Percentiles rank a stretch among this genome's conserved stretches.
These are phyloP conservation scores for Pelecanus crispus DNA, from an alignment of 2,113 vertebrate genomes.

Conservation along the genomic window DNA sequence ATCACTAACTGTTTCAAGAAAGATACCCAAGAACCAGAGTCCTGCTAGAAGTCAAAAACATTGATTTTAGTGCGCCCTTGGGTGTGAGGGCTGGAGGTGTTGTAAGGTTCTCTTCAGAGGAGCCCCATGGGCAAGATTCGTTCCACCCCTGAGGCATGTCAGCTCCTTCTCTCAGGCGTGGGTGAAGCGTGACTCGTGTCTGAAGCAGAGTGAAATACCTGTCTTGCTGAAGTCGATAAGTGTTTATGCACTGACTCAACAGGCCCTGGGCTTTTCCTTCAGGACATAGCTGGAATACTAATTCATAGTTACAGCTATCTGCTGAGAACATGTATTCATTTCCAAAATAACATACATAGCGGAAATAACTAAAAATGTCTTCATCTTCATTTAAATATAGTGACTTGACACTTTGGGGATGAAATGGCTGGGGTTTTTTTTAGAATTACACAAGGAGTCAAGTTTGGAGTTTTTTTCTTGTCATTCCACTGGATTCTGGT, in stretches of 20 bases:
- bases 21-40: background rate
- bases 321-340: background rate
- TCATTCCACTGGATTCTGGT: background rate
- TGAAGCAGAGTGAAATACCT: background rate
- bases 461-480: background rate
- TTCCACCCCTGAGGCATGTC: background rate
- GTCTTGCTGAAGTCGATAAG: background rate
- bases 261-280: background rate
- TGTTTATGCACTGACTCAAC: background rate
- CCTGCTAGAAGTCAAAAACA: background rate
- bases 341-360: background rate
- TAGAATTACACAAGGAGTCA: background rate
- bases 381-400: background rate
- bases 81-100: background rate
- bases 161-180: background rate
- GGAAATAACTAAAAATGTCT: background rate
- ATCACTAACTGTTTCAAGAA: background rate
- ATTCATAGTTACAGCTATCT: background rate
- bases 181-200: rapidly evolving
- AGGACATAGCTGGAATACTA: background rate
- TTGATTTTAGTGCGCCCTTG: background rate
- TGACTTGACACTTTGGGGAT: background rate
- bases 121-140: background rate
- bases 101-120: background rate
- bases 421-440: background rate